These are phyloP conservation scores for Trididemnum nubilum DNA, from an alignment of 23 tunicate genomes.

Conservation along the genomic window DNA sequence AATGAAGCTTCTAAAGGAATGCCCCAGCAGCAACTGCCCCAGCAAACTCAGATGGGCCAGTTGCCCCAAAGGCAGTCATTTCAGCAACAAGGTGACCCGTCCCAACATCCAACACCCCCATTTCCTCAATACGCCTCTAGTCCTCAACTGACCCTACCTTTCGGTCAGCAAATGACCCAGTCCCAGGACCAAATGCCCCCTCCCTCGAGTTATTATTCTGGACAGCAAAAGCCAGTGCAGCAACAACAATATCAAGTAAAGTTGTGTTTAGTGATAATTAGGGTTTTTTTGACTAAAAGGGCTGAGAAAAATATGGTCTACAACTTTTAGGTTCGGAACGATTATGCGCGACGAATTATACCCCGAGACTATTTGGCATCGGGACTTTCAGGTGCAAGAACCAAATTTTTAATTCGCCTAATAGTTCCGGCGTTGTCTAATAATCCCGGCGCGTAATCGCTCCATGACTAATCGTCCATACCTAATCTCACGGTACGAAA, in stretches of 20 bases:
- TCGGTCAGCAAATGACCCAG: not conserved
- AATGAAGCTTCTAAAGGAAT: not conserved
- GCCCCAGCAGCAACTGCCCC: slow-evolving; percentile 8
- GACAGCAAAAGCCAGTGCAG: not conserved
- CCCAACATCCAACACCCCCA: slow-evolving; percentile 10
- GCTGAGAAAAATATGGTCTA: too few species aligned
- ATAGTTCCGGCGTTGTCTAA: too few species aligned
- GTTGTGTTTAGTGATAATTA: not conserved
- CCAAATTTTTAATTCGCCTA: too few species aligned
- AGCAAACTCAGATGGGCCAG: slow-evolving; percentile 15
- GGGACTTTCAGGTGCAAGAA: too few species aligned
- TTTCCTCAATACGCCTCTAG: not conserved
- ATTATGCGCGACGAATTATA: too few species aligned
- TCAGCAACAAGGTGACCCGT: slow-evolving; percentile 7
- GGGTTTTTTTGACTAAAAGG: not conserved
- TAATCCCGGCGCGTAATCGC: too few species aligned
- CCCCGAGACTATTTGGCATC: too few species aligned
- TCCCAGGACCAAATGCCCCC: slow-evolving; percentile 54
- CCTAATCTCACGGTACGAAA: too few species aligned
- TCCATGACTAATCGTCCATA: too few species aligned
- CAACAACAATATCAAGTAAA: slow-evolving; percentile 36
- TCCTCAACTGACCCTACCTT: not conserved
- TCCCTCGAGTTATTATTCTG: slow-evolving; percentile 48
- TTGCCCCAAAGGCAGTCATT: slow-evolving; percentile 1
- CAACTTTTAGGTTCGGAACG: too few species aligned